Evolutionary conservation across 2,797 vertebrate genomes (phyloP).

Genomic region (Bradypodion ventrale): DNA sequence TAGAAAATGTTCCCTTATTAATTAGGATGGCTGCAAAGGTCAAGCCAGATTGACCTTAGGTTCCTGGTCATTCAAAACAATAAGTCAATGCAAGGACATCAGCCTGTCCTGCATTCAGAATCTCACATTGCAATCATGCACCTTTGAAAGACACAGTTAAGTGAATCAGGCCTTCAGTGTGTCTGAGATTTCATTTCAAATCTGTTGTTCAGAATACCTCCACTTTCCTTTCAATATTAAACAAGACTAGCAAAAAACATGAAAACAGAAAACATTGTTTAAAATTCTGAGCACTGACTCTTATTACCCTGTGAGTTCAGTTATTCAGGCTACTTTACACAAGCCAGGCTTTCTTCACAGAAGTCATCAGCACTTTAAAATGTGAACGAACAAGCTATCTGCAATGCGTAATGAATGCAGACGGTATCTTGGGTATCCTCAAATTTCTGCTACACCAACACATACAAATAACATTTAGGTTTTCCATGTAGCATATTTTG

Average conservation of each 20-base stretch:
- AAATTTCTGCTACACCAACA: neutral
- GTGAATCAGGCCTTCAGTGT: slow-evolving; percentile 8
- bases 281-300: slow-evolving; percentile 7
- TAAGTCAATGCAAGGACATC: slow-evolving; percentile 2
- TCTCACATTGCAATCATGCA: neutral
- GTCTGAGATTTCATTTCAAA: neutral
- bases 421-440: neutral
- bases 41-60: neutral
- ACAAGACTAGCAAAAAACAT: neutral
- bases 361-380: neutral
- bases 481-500: neutral
- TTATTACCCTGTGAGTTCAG: slow-evolving; percentile 30
- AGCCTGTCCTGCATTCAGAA: slow-evolving; percentile 13
- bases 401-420: neutral
- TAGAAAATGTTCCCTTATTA: slow-evolving; percentile 24
- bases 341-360: neutral
- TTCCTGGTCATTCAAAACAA: neutral
- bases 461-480: neutral
- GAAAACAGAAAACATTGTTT: slow-evolving; percentile 1
- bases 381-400: neutral
- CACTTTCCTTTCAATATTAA: slow-evolving; percentile 6
- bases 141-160: slow-evolving; percentile 11
- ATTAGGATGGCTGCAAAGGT: slow-evolving; percentile 11
- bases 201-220: neutral
- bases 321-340: neutral